phyloP scores from a whole-genome alignment of 2,888 invertebrate species.

The Lithophane leautieri region DNA sequence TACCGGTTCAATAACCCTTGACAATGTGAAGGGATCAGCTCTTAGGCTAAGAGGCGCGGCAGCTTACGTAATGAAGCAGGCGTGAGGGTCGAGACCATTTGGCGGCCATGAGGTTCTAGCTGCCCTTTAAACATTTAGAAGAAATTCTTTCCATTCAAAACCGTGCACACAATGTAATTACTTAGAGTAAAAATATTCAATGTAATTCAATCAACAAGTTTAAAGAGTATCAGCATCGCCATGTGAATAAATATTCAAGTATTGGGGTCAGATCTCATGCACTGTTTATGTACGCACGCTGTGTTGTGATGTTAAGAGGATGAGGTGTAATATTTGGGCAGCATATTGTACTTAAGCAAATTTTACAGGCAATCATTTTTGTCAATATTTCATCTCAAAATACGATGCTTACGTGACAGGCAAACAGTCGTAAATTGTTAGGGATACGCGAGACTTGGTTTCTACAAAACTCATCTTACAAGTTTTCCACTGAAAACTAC shows the following conservation, averaged over 20 bases:
- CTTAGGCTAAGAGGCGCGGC: slow-evolving; percentile 80
- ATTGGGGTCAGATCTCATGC: slow-evolving; percentile 85
- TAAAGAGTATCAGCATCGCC: slow-evolving; percentile 70
- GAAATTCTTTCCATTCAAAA: slow-evolving; percentile 45
- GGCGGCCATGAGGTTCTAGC: slow-evolving; percentile 72
- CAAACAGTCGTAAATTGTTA: slow-evolving; percentile 60
- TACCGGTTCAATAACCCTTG: slow-evolving; percentile 87
- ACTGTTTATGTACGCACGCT: slow-evolving; percentile 79
- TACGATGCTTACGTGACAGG: slow-evolving; percentile 63
- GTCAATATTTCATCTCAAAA: slow-evolving; percentile 76
- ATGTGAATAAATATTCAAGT: slow-evolving; percentile 81
- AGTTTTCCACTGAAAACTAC: slow-evolving; percentile 46
- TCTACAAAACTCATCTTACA: slow-evolving; percentile 18
- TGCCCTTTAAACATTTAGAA: slow-evolving; percentile 56
- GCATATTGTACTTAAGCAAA: slow-evolving; percentile 72
- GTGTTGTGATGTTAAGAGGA: slow-evolving; percentile 77
- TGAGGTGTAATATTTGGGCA: slow-evolving; percentile 82
- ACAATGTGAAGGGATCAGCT: slow-evolving; percentile 87
- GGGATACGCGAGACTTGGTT: slow-evolving; percentile 48
- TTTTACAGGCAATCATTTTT: slow-evolving; percentile 72
- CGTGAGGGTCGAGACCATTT: slow-evolving; percentile 80
- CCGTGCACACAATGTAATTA: background rate
- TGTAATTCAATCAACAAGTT: slow-evolving; percentile 54
- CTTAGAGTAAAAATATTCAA: slow-evolving; percentile 14
- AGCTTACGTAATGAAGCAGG: slow-evolving; percentile 82